These are phyloP conservation scores for Melanotaenia nigrans DNA, from an alignment of 2,797 vertebrate species.

Conservation along the genomic window DNA sequence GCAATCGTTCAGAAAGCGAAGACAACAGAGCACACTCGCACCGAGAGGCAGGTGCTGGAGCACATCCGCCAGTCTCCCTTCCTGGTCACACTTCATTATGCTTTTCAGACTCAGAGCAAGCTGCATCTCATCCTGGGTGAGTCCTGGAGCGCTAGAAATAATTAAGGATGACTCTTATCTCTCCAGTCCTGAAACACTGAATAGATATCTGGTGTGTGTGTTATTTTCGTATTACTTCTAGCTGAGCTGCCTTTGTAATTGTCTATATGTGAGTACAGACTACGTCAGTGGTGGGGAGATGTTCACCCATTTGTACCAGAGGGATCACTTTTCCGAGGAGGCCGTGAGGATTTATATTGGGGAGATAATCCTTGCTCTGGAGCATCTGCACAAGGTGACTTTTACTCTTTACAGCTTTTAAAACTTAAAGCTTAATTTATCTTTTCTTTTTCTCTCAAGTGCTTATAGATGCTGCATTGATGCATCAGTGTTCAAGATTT, in stretches of 20 bases:
- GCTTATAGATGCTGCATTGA: neutral
- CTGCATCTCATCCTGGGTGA: slow-evolving; percentile 94
- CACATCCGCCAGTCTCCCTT: slow-evolving; percentile 94
- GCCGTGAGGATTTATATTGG: slow-evolving; percentile 92
- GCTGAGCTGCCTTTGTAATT: slow-evolving; percentile 48
- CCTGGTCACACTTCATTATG: slow-evolving; percentile 94
- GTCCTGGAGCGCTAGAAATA: slow-evolving; percentile 26
- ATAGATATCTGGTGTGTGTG: slow-evolving; percentile 10
- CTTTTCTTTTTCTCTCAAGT: neutral
- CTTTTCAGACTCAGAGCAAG: slow-evolving; percentile 95
- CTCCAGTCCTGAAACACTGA: slow-evolving; percentile 18
- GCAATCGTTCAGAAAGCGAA: slow-evolving; percentile 93
- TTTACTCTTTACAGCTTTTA: neutral
- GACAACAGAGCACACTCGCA: slow-evolving; percentile 92
- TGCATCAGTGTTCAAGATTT: neutral
- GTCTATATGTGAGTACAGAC: slow-evolving; percentile 79
- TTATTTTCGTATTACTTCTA: slow-evolving; percentile 28
- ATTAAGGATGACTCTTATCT: neutral
- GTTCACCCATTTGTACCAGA: slow-evolving; percentile 94
- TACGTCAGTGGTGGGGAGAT: slow-evolving; percentile 95
- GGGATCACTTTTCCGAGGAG: slow-evolving; percentile 91
- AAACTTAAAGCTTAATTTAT: neutral
- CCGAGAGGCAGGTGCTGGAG: slow-evolving; percentile 92
- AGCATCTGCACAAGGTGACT: slow-evolving; percentile 92
- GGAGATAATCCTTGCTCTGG: slow-evolving; percentile 91